phyloP scores from a whole-genome alignment of 2,113 vertebrate genomes.

The Nibea coibor region DNA sequence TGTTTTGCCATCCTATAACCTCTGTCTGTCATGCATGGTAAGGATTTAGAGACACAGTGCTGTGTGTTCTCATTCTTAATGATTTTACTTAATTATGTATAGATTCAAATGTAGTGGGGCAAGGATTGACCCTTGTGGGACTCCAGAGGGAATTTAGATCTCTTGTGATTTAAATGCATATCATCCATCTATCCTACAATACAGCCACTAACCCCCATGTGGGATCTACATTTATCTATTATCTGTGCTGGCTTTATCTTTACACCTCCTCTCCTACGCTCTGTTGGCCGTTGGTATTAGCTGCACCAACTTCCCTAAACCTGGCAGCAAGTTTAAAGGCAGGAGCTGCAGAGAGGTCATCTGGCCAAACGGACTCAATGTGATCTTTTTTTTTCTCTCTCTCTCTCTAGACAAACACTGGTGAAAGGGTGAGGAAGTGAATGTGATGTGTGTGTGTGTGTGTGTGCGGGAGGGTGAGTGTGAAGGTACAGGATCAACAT shows the following conservation, averaged over 20 bases:
- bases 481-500: conserved; percentile 31
- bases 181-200: conserved; percentile 6
- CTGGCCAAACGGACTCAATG: neutral
- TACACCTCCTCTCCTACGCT: conserved; percentile 20
- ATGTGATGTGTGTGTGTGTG: neutral
- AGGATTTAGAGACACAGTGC: too few species aligned
- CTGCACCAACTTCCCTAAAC: conserved; percentile 75
- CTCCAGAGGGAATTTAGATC: too few species aligned
- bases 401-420: conserved; percentile 12
- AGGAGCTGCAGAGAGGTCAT: conserved; percentile 20
- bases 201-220: conserved; percentile 1
- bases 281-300: conserved; percentile 66
- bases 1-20: too few species aligned
- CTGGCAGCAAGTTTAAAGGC: conserved; percentile 41
- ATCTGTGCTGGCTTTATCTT: conserved; percentile 63
- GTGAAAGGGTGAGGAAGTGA: conserved; percentile 39
- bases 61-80: too few species aligned
- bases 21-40: too few species aligned
- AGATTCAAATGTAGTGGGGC: too few species aligned
- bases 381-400: conserved; percentile 9
- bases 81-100: too few species aligned
- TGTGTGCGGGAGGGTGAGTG: neutral
- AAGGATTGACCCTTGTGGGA: too few species aligned
- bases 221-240: conserved; percentile 25
- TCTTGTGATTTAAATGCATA: too few species aligned